Percentiles rank a stretch among this genome's conserved stretches.
phyloP scores from a whole-genome alignment of 2,113 vertebrate genomes.

The Cranoglanis bouderius region DNA sequence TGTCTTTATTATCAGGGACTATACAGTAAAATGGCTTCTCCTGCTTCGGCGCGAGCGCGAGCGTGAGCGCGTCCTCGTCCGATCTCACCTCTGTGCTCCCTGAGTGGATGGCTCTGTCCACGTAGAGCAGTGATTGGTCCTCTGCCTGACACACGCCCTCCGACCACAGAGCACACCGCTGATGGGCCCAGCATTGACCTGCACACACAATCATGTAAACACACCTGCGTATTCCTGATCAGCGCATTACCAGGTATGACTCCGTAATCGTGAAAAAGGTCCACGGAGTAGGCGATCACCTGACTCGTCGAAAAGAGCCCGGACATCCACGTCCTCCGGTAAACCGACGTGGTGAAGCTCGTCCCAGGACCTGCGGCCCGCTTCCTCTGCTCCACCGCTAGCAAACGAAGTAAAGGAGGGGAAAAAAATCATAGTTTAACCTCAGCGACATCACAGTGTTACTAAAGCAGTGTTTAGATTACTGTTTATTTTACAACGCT shows the following conservation, averaged over 20 bases:
- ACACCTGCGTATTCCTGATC: background rate
- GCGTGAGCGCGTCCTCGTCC: background rate
- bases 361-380: constrained; percentile 87
- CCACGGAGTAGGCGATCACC: constrained; percentile 69
- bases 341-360: constrained; percentile 95
- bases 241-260: background rate
- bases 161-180: constrained; percentile 95
- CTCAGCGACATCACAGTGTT: background rate
- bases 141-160: constrained; percentile 84
- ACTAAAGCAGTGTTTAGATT: no score
- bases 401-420: constrained; percentile 51
- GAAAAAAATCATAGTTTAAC: background rate
- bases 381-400: constrained; percentile 75
- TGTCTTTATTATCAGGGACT: background rate
- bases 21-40: background rate
- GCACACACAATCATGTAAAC: constrained; percentile 12
- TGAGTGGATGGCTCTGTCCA: constrained; percentile 99
- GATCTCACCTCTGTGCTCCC: constrained; percentile 98
- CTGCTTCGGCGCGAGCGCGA: background rate
- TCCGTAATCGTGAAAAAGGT: background rate
- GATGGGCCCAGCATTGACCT: constrained; percentile 98
- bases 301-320: constrained; percentile 91
- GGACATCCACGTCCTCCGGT: constrained; percentile 85
- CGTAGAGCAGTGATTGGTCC: constrained; percentile 85
- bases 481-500: no score